Conservation (phyloP, 2,797 vertebrate genomes). For the Setipinna tenuifilis region DNA sequence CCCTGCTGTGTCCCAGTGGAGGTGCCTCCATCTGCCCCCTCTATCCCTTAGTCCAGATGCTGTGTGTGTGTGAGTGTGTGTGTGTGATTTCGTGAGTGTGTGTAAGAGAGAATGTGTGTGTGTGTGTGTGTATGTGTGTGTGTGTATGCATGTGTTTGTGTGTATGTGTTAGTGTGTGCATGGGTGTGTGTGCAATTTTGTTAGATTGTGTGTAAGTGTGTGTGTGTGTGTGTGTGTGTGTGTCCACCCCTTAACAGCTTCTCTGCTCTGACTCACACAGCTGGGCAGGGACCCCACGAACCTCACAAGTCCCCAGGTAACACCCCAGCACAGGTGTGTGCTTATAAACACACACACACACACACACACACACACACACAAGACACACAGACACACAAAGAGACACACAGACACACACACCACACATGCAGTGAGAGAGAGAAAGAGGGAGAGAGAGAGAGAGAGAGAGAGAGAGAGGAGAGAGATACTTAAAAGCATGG, state of each 20-base stretch:
- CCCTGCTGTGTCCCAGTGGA: background rate
- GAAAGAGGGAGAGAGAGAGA: no score
- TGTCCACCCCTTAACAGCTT: background rate
- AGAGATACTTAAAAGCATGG: no score
- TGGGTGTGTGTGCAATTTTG: background rate
- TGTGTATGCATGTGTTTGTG: background rate
- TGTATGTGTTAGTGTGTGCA: background rate
- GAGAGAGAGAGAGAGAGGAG: no score
- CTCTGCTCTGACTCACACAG: background rate
- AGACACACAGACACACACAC: no score
- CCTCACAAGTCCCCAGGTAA: no score
- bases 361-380: no score
- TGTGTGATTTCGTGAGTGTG: background rate
- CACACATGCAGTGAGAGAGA: no score
- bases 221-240: background rate
- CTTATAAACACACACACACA: background rate
- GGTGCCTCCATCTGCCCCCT: background rate
- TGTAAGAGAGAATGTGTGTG: background rate
- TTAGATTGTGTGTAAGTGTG: constrained; percentile 9
- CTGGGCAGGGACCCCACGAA: background rate
- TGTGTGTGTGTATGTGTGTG: background rate
- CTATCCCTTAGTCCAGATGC: background rate
- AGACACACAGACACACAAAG: no score
- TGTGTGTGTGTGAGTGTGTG: background rate
- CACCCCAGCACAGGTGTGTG: background rate